Base-by-base conservation (phyloP, 2,113 vertebrate species). In the Chauna torquata region DNA sequence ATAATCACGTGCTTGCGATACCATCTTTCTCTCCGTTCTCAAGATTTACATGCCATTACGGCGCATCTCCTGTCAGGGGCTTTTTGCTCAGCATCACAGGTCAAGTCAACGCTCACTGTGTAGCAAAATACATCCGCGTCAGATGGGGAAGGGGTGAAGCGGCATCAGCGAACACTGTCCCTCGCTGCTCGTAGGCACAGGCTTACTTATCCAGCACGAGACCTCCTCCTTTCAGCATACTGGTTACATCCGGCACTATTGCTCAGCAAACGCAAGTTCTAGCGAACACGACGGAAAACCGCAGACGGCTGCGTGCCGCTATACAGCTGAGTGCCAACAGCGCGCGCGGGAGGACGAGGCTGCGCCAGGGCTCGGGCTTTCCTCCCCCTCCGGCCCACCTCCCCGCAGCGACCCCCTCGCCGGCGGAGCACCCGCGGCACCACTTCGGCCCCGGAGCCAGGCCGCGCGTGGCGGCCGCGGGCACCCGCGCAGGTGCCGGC, bases 181-280 rank as follows among this genome's bases (percentile, higher is more conserved):
- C 42, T 34, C 20, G 4, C 32, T 15, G 69, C 25, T 11, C 5
- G 52, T 8, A 83, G 32, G 81, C 80, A 47, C 32, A 3, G 78
- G 40, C n/a, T 80, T 23, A 58, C 50, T 50, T 18, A 54, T 34
- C 34, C 20, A 30, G 62, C 72, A 14, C 36, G 25, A 36, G 30
- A 61, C 62, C 18, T 55, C 52, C 3, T 88, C 62, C 64, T 54
- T 50, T 18, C 69, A 4, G 30, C 79, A 27, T 69, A 12, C 40
- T 5, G 27, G 28, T 36, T 45, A 15, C 8, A 87, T 4, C 55
- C 76, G 40, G 50, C 84, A 12, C 93, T 82, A 92, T 76, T 83
- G 92, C 96, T 96, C 93, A 95, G 94, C 94, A 96, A 95, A 96
- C 66, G 47, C 80, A 96, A 96, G 86, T 96, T 49, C 80, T 34